Evolutionary conservation across 2,113 vertebrate species (phyloP).

Genomic region (Ivindomyrus marchei): DNA sequence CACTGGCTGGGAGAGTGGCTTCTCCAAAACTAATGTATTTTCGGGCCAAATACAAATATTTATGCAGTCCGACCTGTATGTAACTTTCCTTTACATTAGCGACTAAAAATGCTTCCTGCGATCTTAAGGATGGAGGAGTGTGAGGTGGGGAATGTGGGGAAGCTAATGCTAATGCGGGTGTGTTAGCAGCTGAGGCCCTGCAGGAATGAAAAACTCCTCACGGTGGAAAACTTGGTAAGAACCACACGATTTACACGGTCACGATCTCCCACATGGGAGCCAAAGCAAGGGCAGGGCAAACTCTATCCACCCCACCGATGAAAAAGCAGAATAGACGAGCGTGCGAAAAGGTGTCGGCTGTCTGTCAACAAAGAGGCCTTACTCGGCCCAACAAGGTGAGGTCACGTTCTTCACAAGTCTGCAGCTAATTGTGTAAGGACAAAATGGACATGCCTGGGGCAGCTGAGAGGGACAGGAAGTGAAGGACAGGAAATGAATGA

Average conservation of each 20-base stretch:
- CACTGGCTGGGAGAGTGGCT: neutral
- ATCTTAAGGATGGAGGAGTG: neutral
- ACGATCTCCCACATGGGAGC: neutral
- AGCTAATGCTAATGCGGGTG: neutral
- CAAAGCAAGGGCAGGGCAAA: neutral
- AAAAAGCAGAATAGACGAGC: neutral
- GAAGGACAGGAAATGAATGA: neutral
- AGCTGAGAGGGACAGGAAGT: neutral
- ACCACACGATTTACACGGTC: neutral
- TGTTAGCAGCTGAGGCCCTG: neutral
- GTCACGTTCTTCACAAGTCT: neutral
- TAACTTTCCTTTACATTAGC: constrained; percentile 12
- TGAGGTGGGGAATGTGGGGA: neutral
- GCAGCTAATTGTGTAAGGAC: neutral
- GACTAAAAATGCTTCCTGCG: constrained; percentile 3
- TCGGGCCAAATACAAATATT: constrained; percentile 14
- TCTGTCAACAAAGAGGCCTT: neutral
- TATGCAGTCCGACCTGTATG: neutral
- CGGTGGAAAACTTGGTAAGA: neutral
- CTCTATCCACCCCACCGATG: neutral
- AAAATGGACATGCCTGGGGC: neutral
- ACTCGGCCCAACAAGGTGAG: neutral
- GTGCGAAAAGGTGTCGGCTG: neutral
- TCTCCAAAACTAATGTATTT: constrained; percentile 18
- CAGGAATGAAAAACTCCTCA: constrained; percentile 3